Evolutionary conservation across 2,888 invertebrate genomes (phyloP).

Genomic region (Pristionchus mayeri): DNA sequence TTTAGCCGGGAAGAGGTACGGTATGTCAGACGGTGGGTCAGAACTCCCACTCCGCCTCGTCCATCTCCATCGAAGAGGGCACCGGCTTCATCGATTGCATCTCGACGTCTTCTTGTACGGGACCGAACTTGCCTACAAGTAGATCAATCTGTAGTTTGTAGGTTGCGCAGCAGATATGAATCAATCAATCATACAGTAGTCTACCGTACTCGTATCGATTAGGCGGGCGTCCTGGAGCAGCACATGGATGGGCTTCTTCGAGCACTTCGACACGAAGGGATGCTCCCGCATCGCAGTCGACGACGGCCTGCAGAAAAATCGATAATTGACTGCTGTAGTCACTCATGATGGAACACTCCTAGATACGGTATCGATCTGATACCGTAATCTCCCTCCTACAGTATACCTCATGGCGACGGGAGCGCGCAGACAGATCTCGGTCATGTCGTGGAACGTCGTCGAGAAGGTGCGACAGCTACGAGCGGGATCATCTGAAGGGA

Average conservation of each 20-base stretch:
- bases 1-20: not conserved
- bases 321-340: not conserved
- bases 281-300: not conserved
- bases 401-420: conserved; percentile 31
- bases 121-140: conserved; percentile 33
- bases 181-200: not conserved
- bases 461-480: conserved; percentile 47
- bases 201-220: conserved; percentile 44
- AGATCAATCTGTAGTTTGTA: not conserved
- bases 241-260: conserved; percentile 23
- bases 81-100: conserved; percentile 25
- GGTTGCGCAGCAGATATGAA: not conserved
- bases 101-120: not conserved
- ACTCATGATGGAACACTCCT: too few species aligned
- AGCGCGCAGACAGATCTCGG: conserved; percentile 50
- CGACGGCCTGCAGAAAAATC: conserved; percentile 2
- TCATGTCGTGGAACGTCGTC: conserved; percentile 50
- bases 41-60: conserved; percentile 3
- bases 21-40: conserved; percentile 4
- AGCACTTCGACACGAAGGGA: conserved; percentile 40
- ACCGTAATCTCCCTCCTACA: not conserved
- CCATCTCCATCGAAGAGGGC: conserved; percentile 17
- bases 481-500: conserved; percentile 29
- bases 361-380: not conserved
- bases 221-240: conserved; percentile 38